Conservation (phyloP, 1,140 invertebrate genomes). For the Ylistrum balloti region DNA sequence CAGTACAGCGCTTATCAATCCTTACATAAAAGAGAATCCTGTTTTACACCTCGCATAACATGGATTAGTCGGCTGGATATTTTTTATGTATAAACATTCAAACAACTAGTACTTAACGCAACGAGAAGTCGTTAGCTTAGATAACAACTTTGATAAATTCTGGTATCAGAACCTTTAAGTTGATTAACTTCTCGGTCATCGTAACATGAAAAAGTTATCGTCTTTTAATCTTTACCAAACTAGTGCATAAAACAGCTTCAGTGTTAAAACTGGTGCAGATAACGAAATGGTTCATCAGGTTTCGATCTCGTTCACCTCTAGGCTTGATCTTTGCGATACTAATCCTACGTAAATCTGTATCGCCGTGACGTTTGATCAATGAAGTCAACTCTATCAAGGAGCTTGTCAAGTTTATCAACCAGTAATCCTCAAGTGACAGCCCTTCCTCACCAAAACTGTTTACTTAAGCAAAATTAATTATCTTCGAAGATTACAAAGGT, state of each 20-base stretch:
- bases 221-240: neutral
- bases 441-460: neutral
- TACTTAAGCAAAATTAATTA: conserved; percentile 29
- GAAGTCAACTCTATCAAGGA: neutral
- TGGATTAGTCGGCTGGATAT: neutral
- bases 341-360: conserved; percentile 8
- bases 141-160: conserved; percentile 40
- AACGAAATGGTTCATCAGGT: neutral
- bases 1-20: neutral
- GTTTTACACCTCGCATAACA: neutral
- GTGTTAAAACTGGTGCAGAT: neutral
- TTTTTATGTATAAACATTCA: neutral
- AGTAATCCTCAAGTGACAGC: neutral
- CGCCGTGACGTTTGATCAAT: conserved; percentile 25
- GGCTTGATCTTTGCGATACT: neutral
- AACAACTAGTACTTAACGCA: neutral
- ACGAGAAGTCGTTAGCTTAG: neutral
- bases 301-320: conserved; percentile 27
- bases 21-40: neutral
- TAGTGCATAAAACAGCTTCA: neutral
- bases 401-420: conserved; percentile 18
- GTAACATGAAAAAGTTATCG: neutral
- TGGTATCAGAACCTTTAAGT: neutral
- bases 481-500: neutral
- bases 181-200: conserved; percentile 19